Evolutionary conservation across 2,113 vertebrate genomes (phyloP).

Genomic region (Coreoperca whiteheadi): DNA sequence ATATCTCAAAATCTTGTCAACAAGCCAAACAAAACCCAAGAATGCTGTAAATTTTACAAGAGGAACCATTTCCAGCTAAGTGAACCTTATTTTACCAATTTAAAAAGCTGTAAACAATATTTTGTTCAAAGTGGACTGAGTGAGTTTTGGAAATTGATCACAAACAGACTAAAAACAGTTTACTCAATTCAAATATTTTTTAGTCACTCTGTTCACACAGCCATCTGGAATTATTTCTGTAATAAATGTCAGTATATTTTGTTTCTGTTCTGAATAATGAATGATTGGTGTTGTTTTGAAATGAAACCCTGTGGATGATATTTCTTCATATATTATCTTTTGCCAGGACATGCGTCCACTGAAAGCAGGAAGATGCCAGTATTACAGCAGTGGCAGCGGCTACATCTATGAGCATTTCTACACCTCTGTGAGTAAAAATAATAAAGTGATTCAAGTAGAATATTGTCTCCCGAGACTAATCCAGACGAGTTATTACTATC

Average conservation of each 20-base stretch:
- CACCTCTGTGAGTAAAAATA: constrained; percentile 66
- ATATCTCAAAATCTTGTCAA: neutral
- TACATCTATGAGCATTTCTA: constrained; percentile 83
- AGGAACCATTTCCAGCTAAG: neutral
- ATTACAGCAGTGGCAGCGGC: constrained; percentile 79
- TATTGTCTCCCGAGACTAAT: no score
- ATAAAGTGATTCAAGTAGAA: neutral
- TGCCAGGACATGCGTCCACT: constrained; percentile 82
- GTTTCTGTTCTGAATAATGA: neutral
- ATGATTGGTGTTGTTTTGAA: neutral
- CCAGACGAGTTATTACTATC: neutral
- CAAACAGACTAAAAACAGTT: neutral
- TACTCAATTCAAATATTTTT: neutral
- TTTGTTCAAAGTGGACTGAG: neutral
- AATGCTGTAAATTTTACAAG: neutral
- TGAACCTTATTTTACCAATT: neutral
- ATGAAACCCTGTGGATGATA: neutral
- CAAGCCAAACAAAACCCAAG: neutral
- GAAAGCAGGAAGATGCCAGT: constrained; percentile 79
- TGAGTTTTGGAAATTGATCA: neutral
- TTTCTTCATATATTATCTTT: neutral
- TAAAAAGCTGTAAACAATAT: neutral
- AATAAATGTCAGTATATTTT: neutral
- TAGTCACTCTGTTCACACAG: neutral
- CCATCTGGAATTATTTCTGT: neutral